Conservation (phyloP, 1,140 invertebrate species). For the Zaprionus africanus region DNA sequence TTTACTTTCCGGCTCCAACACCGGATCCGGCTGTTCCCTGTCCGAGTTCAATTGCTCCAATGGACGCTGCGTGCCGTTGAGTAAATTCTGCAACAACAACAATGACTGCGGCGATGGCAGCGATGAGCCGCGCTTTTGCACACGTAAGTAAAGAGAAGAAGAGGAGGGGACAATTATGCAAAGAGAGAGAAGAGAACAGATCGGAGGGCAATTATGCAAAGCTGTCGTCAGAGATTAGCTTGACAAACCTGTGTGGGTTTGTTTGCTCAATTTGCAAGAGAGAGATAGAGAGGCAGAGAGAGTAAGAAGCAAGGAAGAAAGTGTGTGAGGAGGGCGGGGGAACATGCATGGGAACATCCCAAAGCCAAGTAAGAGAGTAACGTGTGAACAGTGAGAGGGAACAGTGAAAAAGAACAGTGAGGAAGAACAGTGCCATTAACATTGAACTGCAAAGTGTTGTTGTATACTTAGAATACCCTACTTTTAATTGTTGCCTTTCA, state of each 20-base stretch:
- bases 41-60: conserved; percentile 93
- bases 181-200: background rate
- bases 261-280: conserved; percentile 48
- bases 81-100: conserved; percentile 92
- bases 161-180: background rate
- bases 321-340: background rate
- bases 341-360: background rate
- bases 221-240: conserved; percentile 56
- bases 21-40: conserved; percentile 86
- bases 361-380: too few relatives aligned
- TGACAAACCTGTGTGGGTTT: conserved; percentile 26
- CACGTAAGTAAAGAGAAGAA: conserved; percentile 89
- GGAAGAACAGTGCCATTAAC: background rate
- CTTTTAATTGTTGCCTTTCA: too few relatives aligned
- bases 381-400: too few relatives aligned
- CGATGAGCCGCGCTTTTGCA: conserved; percentile 93
- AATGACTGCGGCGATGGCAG: conserved; percentile 94
- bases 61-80: conserved; percentile 91
- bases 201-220: conserved; percentile 62
- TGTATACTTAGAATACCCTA: background rate
- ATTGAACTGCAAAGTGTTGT: conserved; percentile 5
- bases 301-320: background rate
- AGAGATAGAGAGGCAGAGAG: background rate
- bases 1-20: conserved; percentile 32
- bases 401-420: too few relatives aligned